Base-by-base conservation (phyloP, 2,113 vertebrate genomes). In the Brevimyrus niger region DNA sequence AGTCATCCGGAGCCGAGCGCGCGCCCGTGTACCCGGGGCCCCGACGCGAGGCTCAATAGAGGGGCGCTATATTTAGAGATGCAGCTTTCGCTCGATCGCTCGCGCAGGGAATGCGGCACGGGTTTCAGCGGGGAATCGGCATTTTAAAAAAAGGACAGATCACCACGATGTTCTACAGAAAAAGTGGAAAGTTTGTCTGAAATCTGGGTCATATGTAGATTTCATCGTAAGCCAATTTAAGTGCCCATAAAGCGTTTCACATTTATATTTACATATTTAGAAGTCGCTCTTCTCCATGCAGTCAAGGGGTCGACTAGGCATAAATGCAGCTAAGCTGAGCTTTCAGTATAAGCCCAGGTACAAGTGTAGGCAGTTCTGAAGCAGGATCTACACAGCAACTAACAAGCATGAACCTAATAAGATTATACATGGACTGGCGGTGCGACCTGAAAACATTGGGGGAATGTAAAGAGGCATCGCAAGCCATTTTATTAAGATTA, bases 1-100 rank as follows among this genome's bases (percentile, higher is more conserved):
- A 83, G 80, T 89, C 88, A 89, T 61, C 88, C n/a, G 38, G 55
- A 85, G 51, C 44, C 17, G 47, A 47, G 50, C 80, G 50, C 82
- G 42, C 53, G 38, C 6, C 9, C 42, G n/a, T 23, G 44, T 48
- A 48, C 89, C 44, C n/a, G 31, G 83, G 50, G 55, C 38, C 58
- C 46, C 44, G n/a, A 21, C 13, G 27, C 73, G n/a, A 17, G 35
- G 82, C 19, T 50, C 51, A 89, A 50, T 89, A 23, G 83, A 86
- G 7, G 9, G 38, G 44, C 80, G 23, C 82, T 86, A 86, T 86
- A 86, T 86, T 58, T 73, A 86, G 55, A 61, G 38, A 58, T 19
- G 27, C 44, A 88, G 69, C 21, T 51, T 82, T 51, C 35, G 69
- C 47, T 83, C 31, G n/a, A 65, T 61, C 83, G 73, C 80, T 46